Base-by-base conservation (phyloP, 2,113 vertebrate genomes). In the Rhabdomys dilectus region DNA sequence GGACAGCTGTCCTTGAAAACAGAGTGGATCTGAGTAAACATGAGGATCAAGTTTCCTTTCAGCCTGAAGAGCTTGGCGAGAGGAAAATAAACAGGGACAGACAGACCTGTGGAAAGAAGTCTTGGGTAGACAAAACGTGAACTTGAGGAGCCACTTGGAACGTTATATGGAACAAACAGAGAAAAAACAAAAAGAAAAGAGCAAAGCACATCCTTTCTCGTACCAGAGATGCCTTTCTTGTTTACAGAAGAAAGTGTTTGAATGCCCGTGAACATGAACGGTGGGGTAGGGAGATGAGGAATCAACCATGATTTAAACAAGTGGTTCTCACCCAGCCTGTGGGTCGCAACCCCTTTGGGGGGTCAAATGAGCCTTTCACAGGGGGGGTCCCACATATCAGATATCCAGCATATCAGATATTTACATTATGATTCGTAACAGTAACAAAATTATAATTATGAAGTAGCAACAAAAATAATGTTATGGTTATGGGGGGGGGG, bases 1-100 rank as follows among this genome's bases (percentile, higher is more conserved):
- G 58, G 91, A 72, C n/a, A 66, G 7, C 77, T 76, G n/a, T 66
- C 60, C 75, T 94, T 92, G 70, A 96, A 93, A 48, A 95, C n/a
- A 80, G 86, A 29, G 80, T 56, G 58, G 42, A 82, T 87, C 78
- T 87, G 22, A 29, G 24, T 73, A 91, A 88, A 95, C 66, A 95
- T 34, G 72, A 88, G 48, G 68, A 60, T 82, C 80, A 81, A 26
- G 17, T 86, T 96, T 94, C 78, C 78, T 68, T 51, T 85, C 73
- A 53, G 77, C 42, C n/a, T 60, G n/a, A 96, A 89, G 62, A 42
- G 58, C 15, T n/a, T 9, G 78, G 58, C 75, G 29, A 34, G 10
- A 12, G 60, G 42, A 62, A 93, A 81, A 13, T 88, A 77, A 92
- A 78, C 36, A 81, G 34, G 34, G 42, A 85, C 17, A 64, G 42